Percentiles rank a stretch among this genome's conserved stretches.
Conservation (phyloP, 2,888 invertebrate species). For the Drosophila macrospina region DNA sequence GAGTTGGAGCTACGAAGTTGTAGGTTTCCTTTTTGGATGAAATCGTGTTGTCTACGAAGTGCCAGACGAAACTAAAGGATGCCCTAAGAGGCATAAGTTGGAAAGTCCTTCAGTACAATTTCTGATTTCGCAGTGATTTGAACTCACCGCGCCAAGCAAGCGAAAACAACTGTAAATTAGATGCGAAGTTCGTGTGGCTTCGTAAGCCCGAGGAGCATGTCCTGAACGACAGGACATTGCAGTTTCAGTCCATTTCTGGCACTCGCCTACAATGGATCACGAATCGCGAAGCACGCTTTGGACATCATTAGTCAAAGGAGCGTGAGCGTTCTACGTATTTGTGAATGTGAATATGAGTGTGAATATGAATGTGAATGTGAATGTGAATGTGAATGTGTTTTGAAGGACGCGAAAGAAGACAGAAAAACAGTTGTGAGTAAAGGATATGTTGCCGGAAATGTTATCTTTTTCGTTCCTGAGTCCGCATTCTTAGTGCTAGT, state of each 20-base stretch:
- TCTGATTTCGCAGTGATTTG: conserved; percentile 79
- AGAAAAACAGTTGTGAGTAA: conserved; percentile 25
- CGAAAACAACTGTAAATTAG: conserved; percentile 35
- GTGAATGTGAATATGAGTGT: conserved; percentile 24
- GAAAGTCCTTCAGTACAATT: conserved; percentile 76
- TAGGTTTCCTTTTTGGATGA: conserved; percentile 8
- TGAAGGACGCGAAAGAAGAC: conserved; percentile 25
- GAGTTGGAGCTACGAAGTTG: conserved; percentile 43
- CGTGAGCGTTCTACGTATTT: conserved; percentile 30
- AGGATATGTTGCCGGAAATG: conserved; percentile 78
- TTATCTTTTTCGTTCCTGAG: conserved; percentile 51
- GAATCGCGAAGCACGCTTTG: conserved; percentile 34
- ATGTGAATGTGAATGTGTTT: conserved; percentile 27
- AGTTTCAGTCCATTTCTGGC: conserved; percentile 68
- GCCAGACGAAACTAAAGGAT: conserved; percentile 70
- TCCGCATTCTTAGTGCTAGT: conserved; percentile 7
- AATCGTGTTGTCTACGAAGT: conserved; percentile 28
- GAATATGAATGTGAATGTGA: conserved; percentile 28
- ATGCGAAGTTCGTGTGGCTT: conserved; percentile 39
- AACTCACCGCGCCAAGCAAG: conserved; percentile 52
- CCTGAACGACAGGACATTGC: conserved; percentile 36
- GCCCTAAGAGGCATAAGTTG: conserved; percentile 60
- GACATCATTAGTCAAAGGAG: conserved; percentile 14
- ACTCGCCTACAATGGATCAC: conserved; percentile 63
- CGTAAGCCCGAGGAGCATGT: conserved; percentile 30